phyloP scores from a whole-genome alignment of 64 coral and sea anemone genomes.

The Pachyseris speciosa region DNA sequence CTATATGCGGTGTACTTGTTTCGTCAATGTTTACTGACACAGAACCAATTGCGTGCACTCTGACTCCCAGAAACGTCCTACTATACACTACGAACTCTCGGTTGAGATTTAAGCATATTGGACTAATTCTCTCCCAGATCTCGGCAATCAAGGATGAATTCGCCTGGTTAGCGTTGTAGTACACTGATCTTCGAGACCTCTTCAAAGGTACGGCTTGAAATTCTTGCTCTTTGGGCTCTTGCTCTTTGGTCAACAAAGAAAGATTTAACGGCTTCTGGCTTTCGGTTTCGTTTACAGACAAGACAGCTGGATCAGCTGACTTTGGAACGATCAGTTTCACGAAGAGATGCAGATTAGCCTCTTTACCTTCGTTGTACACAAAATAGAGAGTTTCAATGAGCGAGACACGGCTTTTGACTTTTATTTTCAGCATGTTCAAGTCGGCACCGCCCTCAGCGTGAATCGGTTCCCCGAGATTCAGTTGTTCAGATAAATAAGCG shows the following conservation, averaged over 20 bases:
- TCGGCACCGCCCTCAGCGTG: neutral
- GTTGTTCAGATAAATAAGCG: conserved; percentile 1
- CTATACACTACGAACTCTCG: neutral
- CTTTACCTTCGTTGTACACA: neutral
- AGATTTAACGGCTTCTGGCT: neutral
- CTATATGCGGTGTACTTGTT: neutral
- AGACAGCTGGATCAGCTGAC: neutral
- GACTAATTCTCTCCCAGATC: neutral
- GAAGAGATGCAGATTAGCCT: neutral
- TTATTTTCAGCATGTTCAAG: conserved; percentile 30
- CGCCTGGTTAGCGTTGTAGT: neutral
- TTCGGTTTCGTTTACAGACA: neutral
- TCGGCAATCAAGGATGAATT: neutral
- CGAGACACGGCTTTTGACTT: conserved; percentile 8
- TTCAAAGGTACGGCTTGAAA: neutral
- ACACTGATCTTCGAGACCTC: neutral
- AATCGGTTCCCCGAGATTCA: conserved; percentile 31
- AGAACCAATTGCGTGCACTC: neutral
- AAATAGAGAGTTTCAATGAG: conserved; percentile 27
- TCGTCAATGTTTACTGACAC: neutral
- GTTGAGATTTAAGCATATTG: neutral
- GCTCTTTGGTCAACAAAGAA: neutral
- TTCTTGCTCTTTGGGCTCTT: neutral
- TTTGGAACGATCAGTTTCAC: conserved; percentile 33
- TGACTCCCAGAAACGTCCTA: neutral